Percentiles rank a stretch among this genome's conserved stretches.
Evolutionary conservation across 2,113 vertebrate species (phyloP).

Genomic region (Lates calcarifer): DNA sequence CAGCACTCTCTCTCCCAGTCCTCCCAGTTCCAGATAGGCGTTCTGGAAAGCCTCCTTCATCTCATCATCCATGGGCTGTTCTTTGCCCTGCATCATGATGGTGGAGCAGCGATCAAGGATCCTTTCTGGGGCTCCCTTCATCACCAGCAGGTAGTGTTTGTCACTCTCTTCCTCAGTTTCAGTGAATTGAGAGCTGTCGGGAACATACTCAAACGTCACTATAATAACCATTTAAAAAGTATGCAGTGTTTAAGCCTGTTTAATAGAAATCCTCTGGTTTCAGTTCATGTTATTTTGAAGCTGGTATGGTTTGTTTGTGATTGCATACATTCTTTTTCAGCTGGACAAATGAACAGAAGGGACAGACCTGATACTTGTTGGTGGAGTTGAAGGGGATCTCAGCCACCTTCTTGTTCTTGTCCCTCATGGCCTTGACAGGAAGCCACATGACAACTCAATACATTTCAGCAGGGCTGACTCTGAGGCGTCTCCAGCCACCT

Average conservation of each 20-base stretch:
- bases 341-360: rapidly evolving
- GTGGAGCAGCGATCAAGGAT: slow-evolving; percentile 92
- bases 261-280: background rate
- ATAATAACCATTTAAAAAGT: background rate
- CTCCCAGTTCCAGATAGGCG: slow-evolving; percentile 91
- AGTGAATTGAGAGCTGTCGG: slow-evolving; percentile 69
- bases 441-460: slow-evolving; percentile 91
- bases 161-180: slow-evolving; percentile 88
- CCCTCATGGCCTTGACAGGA: slow-evolving; percentile 89
- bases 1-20: slow-evolving; percentile 82
- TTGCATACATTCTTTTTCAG: background rate
- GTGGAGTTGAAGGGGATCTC: slow-evolving; percentile 94
- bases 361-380: slow-evolving; percentile 86
- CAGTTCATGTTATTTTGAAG: rapidly evolving
- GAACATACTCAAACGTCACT: background rate
- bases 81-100: slow-evolving; percentile 92
- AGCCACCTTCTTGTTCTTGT: slow-evolving; percentile 92
- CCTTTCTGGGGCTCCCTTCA: slow-evolving; percentile 94
- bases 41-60: slow-evolving; percentile 95
- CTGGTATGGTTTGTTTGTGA: background rate
- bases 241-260: background rate
- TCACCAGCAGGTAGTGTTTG: slow-evolving; percentile 91
- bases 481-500: slow-evolving; percentile 90
- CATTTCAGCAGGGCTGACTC: slow-evolving; percentile 94
- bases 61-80: slow-evolving; percentile 92